Evolutionary conservation across 2,113 vertebrate species (phyloP), one percentile per base, ranked within the genome.

Genomic region (Chlorocebus sabaeus): DNA sequence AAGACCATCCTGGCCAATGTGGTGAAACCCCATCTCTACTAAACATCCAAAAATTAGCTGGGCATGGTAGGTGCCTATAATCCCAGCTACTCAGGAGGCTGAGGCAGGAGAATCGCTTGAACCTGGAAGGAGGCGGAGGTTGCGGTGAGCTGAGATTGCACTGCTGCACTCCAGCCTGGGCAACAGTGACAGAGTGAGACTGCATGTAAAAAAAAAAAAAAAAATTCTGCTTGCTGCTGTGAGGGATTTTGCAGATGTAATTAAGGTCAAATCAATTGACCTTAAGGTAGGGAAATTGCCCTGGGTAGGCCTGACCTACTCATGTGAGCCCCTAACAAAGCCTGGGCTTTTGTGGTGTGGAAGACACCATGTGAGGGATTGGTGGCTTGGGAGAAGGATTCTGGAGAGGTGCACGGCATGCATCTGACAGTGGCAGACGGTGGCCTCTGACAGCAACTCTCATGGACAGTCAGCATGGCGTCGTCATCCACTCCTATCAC

Each of bases 401-500:
- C 2, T 8, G 2, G 14, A 45, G 8, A 2, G 14, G 22, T 7
- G 11, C 1, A 4, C 8, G 11, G 8, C 32, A 40, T 6, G 7
- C 2, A 32, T 48, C 55, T 80, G 27, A 11, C 32, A 93, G 13
- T 8, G 18, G 18, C 45, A 18, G 52, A 55, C 18, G 20, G 25
- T 95, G 32, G 27, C 8, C 11, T 30, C 79, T n/a, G 7, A 68
- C 2, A 67, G 2, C 23, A 32, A 13, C 10, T 27, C 8, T 9
- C 13, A 6, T 25, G 50, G 50, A 59, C 22, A 64, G 23, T 22
- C 55, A 86, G n/a, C 13, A 67, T 13, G 4, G 59, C 8, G 5
- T 7, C 20, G 4, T 35, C 17, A 27, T 6, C 48, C 23, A 70
- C 6, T 40, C 68, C 1, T 78, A 23, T 20, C 57, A n/a, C 23